Evolutionary conservation across 2,888 invertebrate genomes (phyloP), one percentile per base, ranked within the genome.

Genomic region (Uropetala carovei): DNA sequence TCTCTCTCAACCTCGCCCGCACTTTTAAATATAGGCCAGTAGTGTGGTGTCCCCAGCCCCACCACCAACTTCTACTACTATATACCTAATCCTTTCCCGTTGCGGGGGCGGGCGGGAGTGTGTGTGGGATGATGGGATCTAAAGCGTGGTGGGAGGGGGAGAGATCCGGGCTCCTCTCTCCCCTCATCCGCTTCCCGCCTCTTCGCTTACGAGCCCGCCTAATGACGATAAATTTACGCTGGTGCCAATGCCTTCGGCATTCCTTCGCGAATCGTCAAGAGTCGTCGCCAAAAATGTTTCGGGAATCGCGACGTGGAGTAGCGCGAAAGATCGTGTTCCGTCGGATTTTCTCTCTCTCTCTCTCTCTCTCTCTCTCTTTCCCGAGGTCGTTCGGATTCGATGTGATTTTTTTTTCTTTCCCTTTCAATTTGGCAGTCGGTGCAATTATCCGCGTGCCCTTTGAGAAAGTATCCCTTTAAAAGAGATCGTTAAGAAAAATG

Each of bases 11-110:
- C 86, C 27, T 5, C 2, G 9, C 60, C 59, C 27, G 58, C 59
- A 43, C 64, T 89, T 89, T 89, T 89, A 89, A 89, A 89, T 89
- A 89, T 89, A 89, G 89, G 89, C 89, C 89, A 89, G 64, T 86
- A 27, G 68, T 60, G 60, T 60, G 60, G 89, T 64, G 89, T 89
- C 64, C 60, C 60, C 89, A 64, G 89, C 89, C 43, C 43, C 43
- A n/a, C n/a, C n/a, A n/a, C n/a, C n/a, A n/a, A n/a, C n/a, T n/a
- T 43, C 43, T 43, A 43, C 43, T 43, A 43, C 43, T 43, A 43
- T 43, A 43, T 5, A 43, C 43, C 43, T 43, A 1, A 43, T 5
- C 43, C 3, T 43, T 43, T 5, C 43, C 43, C 43, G 43, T 43
- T 43, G 9, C 83, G 83, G 43, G 16, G 18, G 83, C 56, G 83